phyloP scores from a whole-genome alignment of 2,113 vertebrate species.

The Casuarius casuarius region DNA sequence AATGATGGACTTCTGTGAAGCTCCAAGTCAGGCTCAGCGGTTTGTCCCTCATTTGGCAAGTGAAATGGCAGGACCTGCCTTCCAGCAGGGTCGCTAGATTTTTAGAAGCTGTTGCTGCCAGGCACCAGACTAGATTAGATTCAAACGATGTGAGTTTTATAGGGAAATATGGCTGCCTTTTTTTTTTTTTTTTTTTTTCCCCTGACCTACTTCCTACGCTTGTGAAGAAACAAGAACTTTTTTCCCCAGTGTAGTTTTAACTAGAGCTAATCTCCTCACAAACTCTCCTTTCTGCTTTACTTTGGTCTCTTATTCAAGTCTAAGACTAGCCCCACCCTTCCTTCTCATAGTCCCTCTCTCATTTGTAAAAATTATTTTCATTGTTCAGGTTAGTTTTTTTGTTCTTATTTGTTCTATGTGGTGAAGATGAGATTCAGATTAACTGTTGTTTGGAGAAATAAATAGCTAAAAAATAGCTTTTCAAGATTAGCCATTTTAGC shows the following conservation, averaged over 20 bases:
- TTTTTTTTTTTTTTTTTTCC: background rate
- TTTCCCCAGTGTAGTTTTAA: background rate
- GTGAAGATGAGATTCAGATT: background rate
- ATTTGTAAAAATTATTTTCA: background rate
- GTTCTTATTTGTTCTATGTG: background rate
- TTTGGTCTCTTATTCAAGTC: background rate
- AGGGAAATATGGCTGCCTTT: background rate
- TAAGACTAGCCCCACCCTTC: background rate
- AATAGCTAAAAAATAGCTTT: background rate
- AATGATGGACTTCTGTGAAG: background rate
- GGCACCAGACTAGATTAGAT: background rate
- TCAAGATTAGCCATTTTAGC: background rate
- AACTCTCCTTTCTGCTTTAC: background rate
- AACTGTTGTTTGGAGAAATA: background rate
- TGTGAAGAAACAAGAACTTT: background rate
- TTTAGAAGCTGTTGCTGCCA: background rate
- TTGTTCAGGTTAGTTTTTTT: background rate
- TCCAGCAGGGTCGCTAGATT: background rate
- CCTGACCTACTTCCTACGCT: background rate
- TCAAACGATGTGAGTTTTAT: background rate
- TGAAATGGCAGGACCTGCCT: background rate
- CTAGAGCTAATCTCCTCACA: background rate
- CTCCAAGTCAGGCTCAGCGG: background rate
- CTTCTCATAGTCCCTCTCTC: background rate
- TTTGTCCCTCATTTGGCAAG: too few relatives aligned